phyloP scores from a whole-genome alignment of 2,113 vertebrate genomes.

The Phoenicopterus ruber region DNA sequence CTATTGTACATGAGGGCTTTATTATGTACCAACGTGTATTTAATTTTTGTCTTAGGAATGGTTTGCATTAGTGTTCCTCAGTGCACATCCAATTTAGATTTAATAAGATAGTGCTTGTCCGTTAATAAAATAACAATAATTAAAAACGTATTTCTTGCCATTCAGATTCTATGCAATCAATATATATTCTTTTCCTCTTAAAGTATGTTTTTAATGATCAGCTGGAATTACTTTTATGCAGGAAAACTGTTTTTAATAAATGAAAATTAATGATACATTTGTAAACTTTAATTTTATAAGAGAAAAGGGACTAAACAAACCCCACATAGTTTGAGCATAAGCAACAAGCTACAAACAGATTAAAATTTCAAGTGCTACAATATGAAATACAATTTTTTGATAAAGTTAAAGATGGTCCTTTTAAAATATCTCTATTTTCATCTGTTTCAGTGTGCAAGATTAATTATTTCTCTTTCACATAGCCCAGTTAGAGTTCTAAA shows the following conservation, averaged over 20 bases:
- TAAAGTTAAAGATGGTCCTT: background rate
- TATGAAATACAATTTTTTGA: background rate
- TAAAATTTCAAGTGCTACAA: background rate
- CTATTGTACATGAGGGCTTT: background rate
- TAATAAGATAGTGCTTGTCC: slow-evolving; percentile 46
- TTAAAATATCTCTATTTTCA: background rate
- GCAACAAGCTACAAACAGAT: background rate
- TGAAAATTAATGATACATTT: background rate
- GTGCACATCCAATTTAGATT: slow-evolving; percentile 47
- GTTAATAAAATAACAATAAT: slow-evolving; percentile 48
- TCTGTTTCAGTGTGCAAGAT: background rate
- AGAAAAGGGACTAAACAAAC: background rate
- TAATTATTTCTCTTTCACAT: background rate
- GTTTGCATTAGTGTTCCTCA: slow-evolving; percentile 44
- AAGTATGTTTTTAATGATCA: slow-evolving; percentile 30
- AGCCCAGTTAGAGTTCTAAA: background rate
- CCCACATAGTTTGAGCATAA: background rate
- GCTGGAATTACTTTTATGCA: slow-evolving; percentile 22
- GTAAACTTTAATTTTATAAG: slow-evolving; percentile 7
- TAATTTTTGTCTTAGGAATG: slow-evolving; percentile 30
- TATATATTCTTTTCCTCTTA: background rate
- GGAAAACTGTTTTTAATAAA: slow-evolving; percentile 40
- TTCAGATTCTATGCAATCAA: slow-evolving; percentile 4
- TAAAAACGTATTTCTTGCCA: slow-evolving; percentile 53
- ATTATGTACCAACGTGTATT: background rate